Base-by-base conservation (phyloP, 1,140 invertebrate species). In the Drosophila kohkoa region DNA sequence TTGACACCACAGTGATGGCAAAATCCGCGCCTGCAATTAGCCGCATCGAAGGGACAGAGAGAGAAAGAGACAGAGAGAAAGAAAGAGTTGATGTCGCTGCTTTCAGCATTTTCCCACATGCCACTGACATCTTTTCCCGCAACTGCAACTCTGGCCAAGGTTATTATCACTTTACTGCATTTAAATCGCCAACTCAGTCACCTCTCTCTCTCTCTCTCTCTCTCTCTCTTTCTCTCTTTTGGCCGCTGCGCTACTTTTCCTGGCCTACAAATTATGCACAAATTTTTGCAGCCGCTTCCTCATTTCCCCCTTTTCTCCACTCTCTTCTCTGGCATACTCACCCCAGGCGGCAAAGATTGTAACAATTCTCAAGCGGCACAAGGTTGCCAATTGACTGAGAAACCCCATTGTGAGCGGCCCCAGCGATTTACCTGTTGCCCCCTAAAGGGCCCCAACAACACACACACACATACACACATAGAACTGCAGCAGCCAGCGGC, bases 1-100 rank as follows among this genome's bases (percentile, higher is more conserved):
- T 87, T 87, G 82, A 87, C 82, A 87, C 82, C 85, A 79, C 79
- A 71, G 65, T 71, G 75, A 77, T 63, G 68, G 80, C 69, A 49
- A 88, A 87, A 87, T 87, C 80, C 78, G 83, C 83, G 78, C 68
- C 83, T 74, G 83, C 83, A 87, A 87, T 87, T 87, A 87, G 82
- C 72, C 59, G 16, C 28, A 32, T 32, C 52, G 16, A 63, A 57
- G 25, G 63, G 66, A 32, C n/a, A 49, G 25, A 20, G 28, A 54
- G 43, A 63, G 69, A 41, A 20, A 68, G 45, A 67, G 54, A 38
- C 35, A 57, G 41, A 30, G 13, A 46, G 54, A 25, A 49, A 38
- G 43, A 49, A 10, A 32, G 32, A 8, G 4, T 25, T 41, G 60
- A 41, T 75, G 65, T 38, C 60, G 58, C 43, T 38, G 55, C 60